Evolutionary conservation across 1,140 invertebrate species (phyloP), one percentile per base, ranked within the genome.

Genomic region (Phenacoccus solenopsis): DNA sequence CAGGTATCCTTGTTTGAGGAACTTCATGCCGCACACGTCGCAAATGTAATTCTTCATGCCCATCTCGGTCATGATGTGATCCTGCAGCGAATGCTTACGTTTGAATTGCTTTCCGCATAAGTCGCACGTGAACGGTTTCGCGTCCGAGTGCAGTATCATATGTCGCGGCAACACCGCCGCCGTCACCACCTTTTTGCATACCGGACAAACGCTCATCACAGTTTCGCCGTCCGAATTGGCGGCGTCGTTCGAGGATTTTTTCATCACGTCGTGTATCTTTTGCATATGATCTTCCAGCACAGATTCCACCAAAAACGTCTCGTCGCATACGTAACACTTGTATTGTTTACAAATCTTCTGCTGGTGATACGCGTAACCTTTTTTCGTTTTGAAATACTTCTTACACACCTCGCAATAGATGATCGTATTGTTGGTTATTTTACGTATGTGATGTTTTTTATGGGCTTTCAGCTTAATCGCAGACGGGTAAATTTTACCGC

Each of bases 71-170:
- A 93, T 92, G 75, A 77, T 77, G 72, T 80, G 79, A 21, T 77
- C 78, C 70, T 79, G 90, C 12, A 91, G 80, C 74, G 90, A 88
- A 74, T 90, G 87, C 73, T 90, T 90, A 79, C 91, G 93, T 28
- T 91, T 90, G 78, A 96, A 96, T 1, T 89, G 86, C 72, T 94
- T 90, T 1, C 88, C 84, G 76, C 93, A 96, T 1, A 92, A 78
- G 0, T 84, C 85, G 75, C 93, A 96, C 28, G 88, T 84, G 77
- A 94, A 96, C 0, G 93, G 93, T 74, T 93, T 91, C 27, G 93
- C 85, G 28, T 89, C 89, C 69, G 88, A 88, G 75, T 92, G 90
- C 7, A 91, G 78, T 69, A 88, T 80, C 72, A 88, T 85, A 79
- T 91, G 90, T 10, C 90, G 79, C 4, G 87, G 90, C 86, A 91